Percentiles rank a stretch among this genome's conserved stretches.
These are phyloP conservation scores for Rotaria magnacalcarata DNA, from an alignment of 2,888 invertebrate genomes.

Conservation along the genomic window DNA sequence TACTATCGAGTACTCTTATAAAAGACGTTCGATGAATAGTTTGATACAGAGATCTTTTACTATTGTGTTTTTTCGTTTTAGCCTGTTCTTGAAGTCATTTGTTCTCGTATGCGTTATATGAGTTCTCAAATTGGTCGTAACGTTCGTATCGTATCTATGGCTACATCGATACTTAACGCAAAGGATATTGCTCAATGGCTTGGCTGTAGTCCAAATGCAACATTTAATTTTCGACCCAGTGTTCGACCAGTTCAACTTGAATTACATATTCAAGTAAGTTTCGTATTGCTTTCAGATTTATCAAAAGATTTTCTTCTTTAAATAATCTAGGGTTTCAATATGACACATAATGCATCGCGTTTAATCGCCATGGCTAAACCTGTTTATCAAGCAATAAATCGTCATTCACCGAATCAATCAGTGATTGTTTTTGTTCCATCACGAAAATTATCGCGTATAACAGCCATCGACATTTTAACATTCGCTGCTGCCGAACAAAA, in stretches of 20 bases:
- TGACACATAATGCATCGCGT: conserved; percentile 90
- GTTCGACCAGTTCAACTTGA: conserved; percentile 90
- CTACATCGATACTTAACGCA: conserved; percentile 87
- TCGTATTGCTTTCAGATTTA: neutral
- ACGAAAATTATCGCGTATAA: conserved; percentile 80
- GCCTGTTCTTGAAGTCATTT: conserved; percentile 84
- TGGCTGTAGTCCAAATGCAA: conserved; percentile 82
- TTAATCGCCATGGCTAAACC: conserved; percentile 96
- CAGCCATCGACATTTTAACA: conserved; percentile 89
- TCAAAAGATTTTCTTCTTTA: neutral
- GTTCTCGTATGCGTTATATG: conserved; percentile 85
- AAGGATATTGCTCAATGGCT: conserved; percentile 92
- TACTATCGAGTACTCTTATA: no score
- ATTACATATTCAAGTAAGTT: conserved; percentile 72
- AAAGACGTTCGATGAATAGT: no score
- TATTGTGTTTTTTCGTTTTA: conserved; percentile 49
- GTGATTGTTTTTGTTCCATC: conserved; percentile 63
- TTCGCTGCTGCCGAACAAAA: conserved; percentile 79
- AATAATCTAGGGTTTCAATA: conserved; percentile 64
- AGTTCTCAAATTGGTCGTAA: conserved; percentile 75
- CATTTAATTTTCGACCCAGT: conserved; percentile 97
- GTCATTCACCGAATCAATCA: conserved; percentile 63
- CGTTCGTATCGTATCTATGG: conserved; percentile 86
- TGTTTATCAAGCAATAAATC: conserved; percentile 82
- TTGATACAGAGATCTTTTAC: no score